Conservation (phyloP, 2,888 invertebrate genomes). For the Tenthredo distinguenda region DNA sequence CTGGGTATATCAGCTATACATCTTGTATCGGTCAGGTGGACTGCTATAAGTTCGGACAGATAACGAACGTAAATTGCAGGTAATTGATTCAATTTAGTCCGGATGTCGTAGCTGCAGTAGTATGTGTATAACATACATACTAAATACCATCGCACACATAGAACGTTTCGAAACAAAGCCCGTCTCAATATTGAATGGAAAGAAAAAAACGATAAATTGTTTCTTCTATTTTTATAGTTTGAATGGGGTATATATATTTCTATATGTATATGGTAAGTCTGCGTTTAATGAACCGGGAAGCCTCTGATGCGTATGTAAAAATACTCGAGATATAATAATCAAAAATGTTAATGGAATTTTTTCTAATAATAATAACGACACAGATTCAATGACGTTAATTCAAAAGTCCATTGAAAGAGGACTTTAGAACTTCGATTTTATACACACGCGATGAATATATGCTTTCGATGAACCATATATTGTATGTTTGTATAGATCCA, state of each 20-base stretch:
- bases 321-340: background rate
- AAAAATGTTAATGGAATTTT: background rate
- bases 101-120: background rate
- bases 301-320: background rate
- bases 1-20: background rate
- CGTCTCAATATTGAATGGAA: too few relatives aligned
- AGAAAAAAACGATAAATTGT: background rate
- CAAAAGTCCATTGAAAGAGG: background rate
- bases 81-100: constrained; percentile 34
- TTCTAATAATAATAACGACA: background rate
- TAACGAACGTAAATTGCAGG: constrained; percentile 18
- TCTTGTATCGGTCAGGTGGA: background rate
- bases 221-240: background rate
- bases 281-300: background rate
- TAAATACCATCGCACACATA: background rate
- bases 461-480: background rate
- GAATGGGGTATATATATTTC: background rate
- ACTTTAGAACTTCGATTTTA: constrained; percentile 9
- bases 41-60: background rate
- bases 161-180: background rate
- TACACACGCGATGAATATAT: background rate
- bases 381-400: constrained; percentile 15
- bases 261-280: background rate
- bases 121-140: background rate
- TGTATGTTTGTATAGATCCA: background rate